A percentile compares a stretch with the other conserved stretches of the same genome.
Conservation (phyloP, 1,140 invertebrate species). For the Rhyzopertha dominica region DNA sequence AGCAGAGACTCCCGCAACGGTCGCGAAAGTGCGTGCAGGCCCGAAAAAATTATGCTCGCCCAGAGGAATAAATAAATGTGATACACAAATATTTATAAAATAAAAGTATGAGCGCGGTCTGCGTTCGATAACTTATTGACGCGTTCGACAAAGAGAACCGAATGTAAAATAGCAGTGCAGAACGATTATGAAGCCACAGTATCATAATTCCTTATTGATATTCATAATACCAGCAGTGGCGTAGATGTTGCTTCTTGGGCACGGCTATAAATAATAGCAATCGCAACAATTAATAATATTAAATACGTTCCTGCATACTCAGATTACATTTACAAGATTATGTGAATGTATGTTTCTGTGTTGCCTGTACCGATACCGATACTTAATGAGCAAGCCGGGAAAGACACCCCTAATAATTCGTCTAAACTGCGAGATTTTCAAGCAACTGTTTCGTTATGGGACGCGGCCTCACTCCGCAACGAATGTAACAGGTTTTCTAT, state of each 20-base stretch:
- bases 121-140: constrained; percentile 39
- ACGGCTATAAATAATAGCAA: constrained; percentile 14
- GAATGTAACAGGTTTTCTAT: no score
- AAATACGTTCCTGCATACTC: constrained; percentile 9
- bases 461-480: no score
- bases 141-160: constrained; percentile 34
- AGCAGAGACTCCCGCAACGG: no score
- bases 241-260: constrained; percentile 20
- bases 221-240: constrained; percentile 32
- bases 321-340: constrained; percentile 1
- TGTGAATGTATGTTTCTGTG: background rate
- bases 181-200: constrained; percentile 34
- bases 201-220: constrained; percentile 39
- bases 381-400: no score
- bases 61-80: constrained; percentile 35
- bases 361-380: background rate
- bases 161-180: constrained; percentile 34
- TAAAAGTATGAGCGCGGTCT: no score
- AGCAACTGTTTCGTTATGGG: no score
- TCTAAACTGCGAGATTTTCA: no score
- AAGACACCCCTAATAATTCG: no score
- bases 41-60: constrained; percentile 26
- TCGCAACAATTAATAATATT: constrained; percentile 22
- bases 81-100: constrained; percentile 38
- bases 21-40: constrained; percentile 29